Base-by-base conservation (phyloP, 2,888 invertebrate genomes). In the Cataglyphis livida region DNA sequence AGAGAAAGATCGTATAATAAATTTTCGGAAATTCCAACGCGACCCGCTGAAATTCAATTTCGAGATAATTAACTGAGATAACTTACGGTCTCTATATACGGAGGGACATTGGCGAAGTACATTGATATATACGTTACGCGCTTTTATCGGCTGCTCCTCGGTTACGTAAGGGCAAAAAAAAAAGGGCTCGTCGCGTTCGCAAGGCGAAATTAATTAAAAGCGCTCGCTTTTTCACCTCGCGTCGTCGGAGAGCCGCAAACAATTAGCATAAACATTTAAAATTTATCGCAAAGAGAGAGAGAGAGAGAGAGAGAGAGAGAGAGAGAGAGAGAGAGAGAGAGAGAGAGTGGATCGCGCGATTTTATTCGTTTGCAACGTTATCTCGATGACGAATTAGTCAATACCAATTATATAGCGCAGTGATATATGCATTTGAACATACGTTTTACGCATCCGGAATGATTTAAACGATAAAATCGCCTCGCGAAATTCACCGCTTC, bases 41-140 rank as follows among this genome's bases (percentile, higher is more conserved):
- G 44, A 59, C 41, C 73, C 25, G 73, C 73, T 73, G 73, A 79
- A 79, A 79, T 79, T 79, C 78, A 79, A 79, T 79, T 79, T 79
- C 74, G 59, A 79, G 78, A 79, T 79, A 79, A 79, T 79, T 79
- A 79, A 79, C 73, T 73, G 73, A 79, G 78, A 79, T 79, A 79
- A 79, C 73, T 79, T 79, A 79, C 78, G 59, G 74, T 73, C 74
- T 79, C 73, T 79, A 79, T 79, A 79, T 76, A 76, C 38, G 32
- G 9, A 21, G 32, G 10, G 59, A 79, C 78, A 79, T 71, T 38
- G 73, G 44, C 78, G 35, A 35, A 25, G 78, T 79, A 73, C 73
- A 79, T 48, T 79, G 78, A 79, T 79, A 79, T 79, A 79, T 79
- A 79, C 78, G 78, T 79, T 71, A 79, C 74, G 78, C 78, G 78